A percentile compares a stretch with the other conserved stretches of the same genome.
These are phyloP conservation scores for Laothoe populi DNA, from an alignment of 2,888 invertebrate species.

Conservation along the genomic window DNA sequence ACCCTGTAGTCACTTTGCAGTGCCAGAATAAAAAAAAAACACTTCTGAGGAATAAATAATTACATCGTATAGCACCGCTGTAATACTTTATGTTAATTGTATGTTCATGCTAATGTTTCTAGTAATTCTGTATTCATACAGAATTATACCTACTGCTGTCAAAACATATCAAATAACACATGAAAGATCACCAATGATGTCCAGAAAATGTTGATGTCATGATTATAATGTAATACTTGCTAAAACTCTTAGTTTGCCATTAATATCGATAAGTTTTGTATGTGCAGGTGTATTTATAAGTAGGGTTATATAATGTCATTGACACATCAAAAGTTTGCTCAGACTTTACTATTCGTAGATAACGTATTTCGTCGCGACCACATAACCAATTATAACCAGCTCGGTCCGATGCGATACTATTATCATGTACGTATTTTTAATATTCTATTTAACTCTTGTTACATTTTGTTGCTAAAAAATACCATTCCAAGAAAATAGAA, in stretches of 20 bases:
- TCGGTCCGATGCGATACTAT: not conserved
- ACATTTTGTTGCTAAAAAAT: not conserved
- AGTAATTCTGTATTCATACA: no score
- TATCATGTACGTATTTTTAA: slow-evolving; percentile 4
- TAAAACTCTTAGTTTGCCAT: not conserved
- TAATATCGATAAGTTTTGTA: not conserved
- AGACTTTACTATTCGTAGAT: slow-evolving; percentile 35
- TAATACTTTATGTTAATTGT: not conserved
- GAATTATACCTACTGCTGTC: not conserved
- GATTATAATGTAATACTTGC: not conserved
- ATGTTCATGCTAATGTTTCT: not conserved
- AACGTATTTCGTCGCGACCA: slow-evolving; percentile 37
- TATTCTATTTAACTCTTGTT: not conserved
- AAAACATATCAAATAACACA: not conserved
- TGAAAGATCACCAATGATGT: not conserved
- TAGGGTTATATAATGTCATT: slow-evolving; percentile 37
- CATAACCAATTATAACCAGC: slow-evolving; percentile 39
- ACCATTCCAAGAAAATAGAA: not conserved
- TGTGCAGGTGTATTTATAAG: not conserved
- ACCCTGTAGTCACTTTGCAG: no score
- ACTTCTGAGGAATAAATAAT: not conserved
- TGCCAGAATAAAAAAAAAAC: no score
- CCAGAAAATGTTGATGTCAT: not conserved
- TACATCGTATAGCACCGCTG: not conserved
- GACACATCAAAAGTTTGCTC: slow-evolving; percentile 35